Evolutionary conservation across 92 coral and sea anemone species (phyloP), one percentile per base, ranked within the genome.

Genomic region (Epizoanthus scotinus): DNA sequence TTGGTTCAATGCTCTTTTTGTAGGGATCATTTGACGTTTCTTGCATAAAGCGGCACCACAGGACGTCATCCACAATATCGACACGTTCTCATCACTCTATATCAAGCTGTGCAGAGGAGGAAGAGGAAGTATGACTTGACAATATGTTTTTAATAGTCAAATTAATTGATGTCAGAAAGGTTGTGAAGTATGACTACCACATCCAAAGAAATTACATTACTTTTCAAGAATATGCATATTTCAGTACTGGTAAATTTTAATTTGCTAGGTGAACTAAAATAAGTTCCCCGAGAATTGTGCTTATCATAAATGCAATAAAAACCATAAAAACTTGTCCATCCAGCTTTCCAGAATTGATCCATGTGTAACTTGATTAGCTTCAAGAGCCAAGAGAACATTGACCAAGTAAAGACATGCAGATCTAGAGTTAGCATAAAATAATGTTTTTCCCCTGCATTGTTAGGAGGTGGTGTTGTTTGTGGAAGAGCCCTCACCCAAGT

Each of bases 381-480:
- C 50, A n/a, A n/a, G n/a, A n/a, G n/a, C n/a, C n/a, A n/a, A n/a
- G n/a, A n/a, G n/a, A n/a, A n/a, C n/a, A n/a, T n/a, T n/a, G n/a
- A n/a, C n/a, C n/a, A n/a, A n/a, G n/a, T n/a, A n/a, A n/a, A n/a
- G n/a, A n/a, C n/a, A n/a, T n/a, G n/a, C n/a, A n/a, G n/a, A n/a
- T n/a, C n/a, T 20, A 20, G 26, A 59, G 24, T n/a, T 20, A 22
- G 64, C 29, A 59, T 22, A 59, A 20, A 24, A 59, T 59, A 6
- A 19, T 18, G 26, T 3, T 26, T 6, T 64, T 26, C 29, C 19
- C 38, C 54, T 79, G 70, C 29, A 63, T 21, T n/a, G 8, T 20
- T 65, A 93, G 96, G 98, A 89, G 81, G 86, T 96, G 55, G 93
- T 96, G 15, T 68, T 96, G 66, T 96, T 96, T 93, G 99, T 90